Evolutionary conservation across 2,888 invertebrate genomes (phyloP).

Genomic region (Strigamia maritima): DNA sequence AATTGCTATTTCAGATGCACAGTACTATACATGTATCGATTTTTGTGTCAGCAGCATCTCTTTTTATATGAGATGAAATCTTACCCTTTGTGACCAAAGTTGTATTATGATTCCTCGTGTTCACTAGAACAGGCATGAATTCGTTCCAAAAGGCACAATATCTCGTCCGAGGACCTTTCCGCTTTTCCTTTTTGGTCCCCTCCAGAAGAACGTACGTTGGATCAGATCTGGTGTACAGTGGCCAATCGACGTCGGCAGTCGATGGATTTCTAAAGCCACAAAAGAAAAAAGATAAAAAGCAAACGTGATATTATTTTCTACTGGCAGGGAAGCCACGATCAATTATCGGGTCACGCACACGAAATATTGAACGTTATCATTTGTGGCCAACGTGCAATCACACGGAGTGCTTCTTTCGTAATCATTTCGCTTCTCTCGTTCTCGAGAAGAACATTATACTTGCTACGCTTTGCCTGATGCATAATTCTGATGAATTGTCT

Average conservation of each 20-base stretch:
- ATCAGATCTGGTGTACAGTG: conserved; percentile 13
- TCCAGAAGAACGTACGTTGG: conserved; percentile 34
- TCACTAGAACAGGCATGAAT: conserved; percentile 76
- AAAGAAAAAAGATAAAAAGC: conserved; percentile 9
- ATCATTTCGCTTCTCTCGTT: neutral
- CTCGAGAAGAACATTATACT: neutral
- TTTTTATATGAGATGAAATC: neutral
- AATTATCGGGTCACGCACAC: neutral
- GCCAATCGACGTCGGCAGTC: conserved; percentile 25
- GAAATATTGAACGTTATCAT: neutral
- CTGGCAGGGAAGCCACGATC: neutral
- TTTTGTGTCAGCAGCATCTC: neutral
- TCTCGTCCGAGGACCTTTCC: conserved; percentile 73
- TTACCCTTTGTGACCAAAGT: neutral
- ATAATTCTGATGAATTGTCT: neutral
- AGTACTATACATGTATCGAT: neutral
- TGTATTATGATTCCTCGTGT: conserved; percentile 17
- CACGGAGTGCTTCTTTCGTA: neutral
- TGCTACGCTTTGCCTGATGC: too few relatives aligned
- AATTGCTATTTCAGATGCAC: too few relatives aligned
- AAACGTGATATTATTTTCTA: neutral
- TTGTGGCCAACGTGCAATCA: neutral
- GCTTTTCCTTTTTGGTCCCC: conserved; percentile 45
- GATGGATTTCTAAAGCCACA: conserved; percentile 37
- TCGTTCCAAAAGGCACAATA: conserved; percentile 96